Conservation (phyloP, 2,113 vertebrate genomes). For the Sciurus niger region DNA sequence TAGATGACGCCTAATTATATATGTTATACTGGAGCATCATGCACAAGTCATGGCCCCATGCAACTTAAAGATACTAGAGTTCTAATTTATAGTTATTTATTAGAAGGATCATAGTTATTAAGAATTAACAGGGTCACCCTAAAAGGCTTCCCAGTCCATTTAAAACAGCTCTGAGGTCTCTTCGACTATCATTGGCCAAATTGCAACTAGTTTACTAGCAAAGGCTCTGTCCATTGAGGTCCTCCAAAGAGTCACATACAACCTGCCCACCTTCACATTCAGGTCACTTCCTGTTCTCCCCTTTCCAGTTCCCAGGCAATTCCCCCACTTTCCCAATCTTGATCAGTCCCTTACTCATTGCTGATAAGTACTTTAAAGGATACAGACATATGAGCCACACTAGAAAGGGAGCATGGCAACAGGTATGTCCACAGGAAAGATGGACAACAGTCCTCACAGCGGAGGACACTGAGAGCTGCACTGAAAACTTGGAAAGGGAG, state of each 20-base stretch:
- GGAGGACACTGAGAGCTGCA: slow-evolving; percentile 76
- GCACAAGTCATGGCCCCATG: not conserved
- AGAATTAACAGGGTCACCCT: slow-evolving; percentile 54
- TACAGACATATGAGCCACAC: slow-evolving; percentile 57
- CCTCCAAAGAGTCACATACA: not conserved
- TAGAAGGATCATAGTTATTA: slow-evolving; percentile 43
- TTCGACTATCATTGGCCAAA: slow-evolving; percentile 50
- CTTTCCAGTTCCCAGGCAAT: slow-evolving; percentile 50
- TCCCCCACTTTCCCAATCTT: slow-evolving; percentile 64
- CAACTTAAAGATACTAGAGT: not conserved
- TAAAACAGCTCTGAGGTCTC: slow-evolving; percentile 38
- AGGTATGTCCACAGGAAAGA: slow-evolving; percentile 59
- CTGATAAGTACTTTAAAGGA: slow-evolving; percentile 75
- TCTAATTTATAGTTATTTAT: not conserved
- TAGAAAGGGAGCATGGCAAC: slow-evolving; percentile 71
- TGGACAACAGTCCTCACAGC: slow-evolving; percentile 73
- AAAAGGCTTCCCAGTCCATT: slow-evolving; percentile 49
- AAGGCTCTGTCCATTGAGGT: not conserved
- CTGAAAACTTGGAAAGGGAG: slow-evolving; percentile 66
- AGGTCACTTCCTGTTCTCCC: slow-evolving; percentile 37
- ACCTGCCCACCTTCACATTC: not conserved
- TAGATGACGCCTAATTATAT: not conserved
- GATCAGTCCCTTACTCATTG: slow-evolving; percentile 59
- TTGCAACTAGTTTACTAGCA: slow-evolving; percentile 63
- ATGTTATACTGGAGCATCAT: not conserved